phyloP scores from a whole-genome alignment of 2,113 vertebrate species.

The Pituophis catenifer region DNA sequence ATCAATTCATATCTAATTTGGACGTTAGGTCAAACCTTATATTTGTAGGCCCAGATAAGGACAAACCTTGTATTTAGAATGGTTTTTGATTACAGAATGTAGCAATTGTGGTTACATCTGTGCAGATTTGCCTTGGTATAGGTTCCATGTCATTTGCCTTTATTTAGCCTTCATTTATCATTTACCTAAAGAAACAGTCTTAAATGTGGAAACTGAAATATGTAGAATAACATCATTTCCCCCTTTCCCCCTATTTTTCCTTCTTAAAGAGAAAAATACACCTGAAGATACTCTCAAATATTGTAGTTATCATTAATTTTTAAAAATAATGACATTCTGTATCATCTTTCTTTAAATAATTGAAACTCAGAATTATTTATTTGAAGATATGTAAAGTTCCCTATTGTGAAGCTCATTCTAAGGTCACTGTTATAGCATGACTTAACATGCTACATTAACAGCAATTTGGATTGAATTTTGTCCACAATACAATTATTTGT shows the following conservation, averaged over 20 bases:
- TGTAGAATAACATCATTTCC: neutral
- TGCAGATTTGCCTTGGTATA: neutral
- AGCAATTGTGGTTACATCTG: neutral
- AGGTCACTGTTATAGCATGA: neutral
- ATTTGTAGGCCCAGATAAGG: neutral
- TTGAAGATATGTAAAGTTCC: neutral
- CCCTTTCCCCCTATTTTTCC: neutral
- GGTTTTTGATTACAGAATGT: neutral
- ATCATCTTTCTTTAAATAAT: neutral
- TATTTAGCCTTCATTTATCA: neutral
- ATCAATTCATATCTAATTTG: neutral
- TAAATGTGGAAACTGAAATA: neutral
- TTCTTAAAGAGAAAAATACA: neutral
- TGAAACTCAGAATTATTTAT: neutral
- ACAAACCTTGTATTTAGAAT: neutral
- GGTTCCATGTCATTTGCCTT: neutral
- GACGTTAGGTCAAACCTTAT: neutral
- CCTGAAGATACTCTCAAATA: neutral
- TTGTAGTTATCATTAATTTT: neutral
- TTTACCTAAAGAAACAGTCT: neutral
- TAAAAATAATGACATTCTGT: neutral
- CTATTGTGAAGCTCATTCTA: neutral
- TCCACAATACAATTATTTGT: neutral
- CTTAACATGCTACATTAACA: neutral
- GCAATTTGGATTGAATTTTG: neutral